phyloP scores from a whole-genome alignment of 2,888 invertebrate genomes.

The Standfussiana lucernea region DNA sequence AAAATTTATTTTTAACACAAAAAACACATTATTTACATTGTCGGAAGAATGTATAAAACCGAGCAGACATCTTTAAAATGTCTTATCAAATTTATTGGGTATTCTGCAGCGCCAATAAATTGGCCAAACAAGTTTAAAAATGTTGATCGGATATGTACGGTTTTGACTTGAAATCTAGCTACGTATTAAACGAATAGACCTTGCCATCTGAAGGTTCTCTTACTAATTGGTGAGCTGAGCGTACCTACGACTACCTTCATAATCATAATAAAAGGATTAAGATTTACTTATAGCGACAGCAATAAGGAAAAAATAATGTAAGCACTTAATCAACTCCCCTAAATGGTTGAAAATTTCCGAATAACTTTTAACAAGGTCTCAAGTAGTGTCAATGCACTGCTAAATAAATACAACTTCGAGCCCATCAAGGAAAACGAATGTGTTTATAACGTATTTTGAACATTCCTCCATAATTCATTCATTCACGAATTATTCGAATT shows the following conservation, averaged over 20 bases:
- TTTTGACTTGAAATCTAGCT: not conserved
- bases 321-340: not conserved
- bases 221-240: not conserved
- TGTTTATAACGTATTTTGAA: constrained; percentile 6
- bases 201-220: constrained; percentile 12
- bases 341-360: not conserved
- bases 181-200: constrained; percentile 7
- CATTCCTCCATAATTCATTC: constrained; percentile 36
- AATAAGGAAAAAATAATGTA: constrained; percentile 2
- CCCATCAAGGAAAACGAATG: constrained; percentile 41
- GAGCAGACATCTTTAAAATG: not conserved
- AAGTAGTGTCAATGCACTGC: constrained; percentile 53
- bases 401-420: constrained; percentile 27
- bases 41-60: not conserved
- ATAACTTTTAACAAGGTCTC: constrained; percentile 14
- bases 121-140: constrained; percentile 10
- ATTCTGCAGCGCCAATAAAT: constrained; percentile 16
- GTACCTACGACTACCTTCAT: not conserved
- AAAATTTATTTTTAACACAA: not conserved
- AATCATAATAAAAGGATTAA: not conserved
- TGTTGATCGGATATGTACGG: not conserved
- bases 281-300: constrained; percentile 4
- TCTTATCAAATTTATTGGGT: constrained; percentile 5
- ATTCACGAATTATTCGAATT: constrained; percentile 20
- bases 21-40: not conserved